Base-by-base conservation (phyloP, 2,797 vertebrate genomes). In the Tinamus major region DNA sequence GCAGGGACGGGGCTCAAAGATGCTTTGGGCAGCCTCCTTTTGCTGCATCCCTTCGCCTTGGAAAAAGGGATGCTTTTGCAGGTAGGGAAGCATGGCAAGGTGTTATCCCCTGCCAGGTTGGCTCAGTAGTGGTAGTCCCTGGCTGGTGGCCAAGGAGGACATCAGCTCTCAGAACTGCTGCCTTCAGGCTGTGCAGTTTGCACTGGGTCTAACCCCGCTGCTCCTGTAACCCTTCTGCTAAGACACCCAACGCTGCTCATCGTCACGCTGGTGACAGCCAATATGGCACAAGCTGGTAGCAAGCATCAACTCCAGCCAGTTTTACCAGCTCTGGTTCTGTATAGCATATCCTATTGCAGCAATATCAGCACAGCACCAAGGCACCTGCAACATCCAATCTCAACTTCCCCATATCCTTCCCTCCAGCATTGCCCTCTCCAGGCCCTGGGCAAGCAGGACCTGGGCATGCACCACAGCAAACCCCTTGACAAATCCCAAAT, bases 221-320 rank as follows among this genome's bases (percentile, higher is more conserved):
- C 42, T 27, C 9, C 62, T n/a, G 71, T 6, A 7, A 29, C 15
- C 7, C 13, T 8, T n/a, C 4, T 39, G 0, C 44, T 2, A 4
- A 29, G 2, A 10, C 9, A 0, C 2, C 8, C 21, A 58, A 21
- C 23, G 1, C 74, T 2, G 3, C 3, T 1, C 3, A 0, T 33
- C 51, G 23, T 5, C 5, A 12, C 14, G 24, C 7, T 42, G 3
- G 19, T 10, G 44, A 49, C 20, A 29, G 4, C 21, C 17, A 21
- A 2, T 9, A 7, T 29, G 23, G 15, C 70, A 2, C 62, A 1
- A 24, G 1, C 15, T n/a, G 29, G 53, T n/a, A 5, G 1, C 18
- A 1, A 39, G 67, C 31, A 23, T 6, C 78, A 27, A 0, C 24
- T 35, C 21, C 0, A 4, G 63, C 1, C 1, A 1, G 13, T 55